These are phyloP conservation scores for Protonibea diacanthus DNA, from an alignment of 2,797 vertebrate genomes.

Conservation along the genomic window DNA sequence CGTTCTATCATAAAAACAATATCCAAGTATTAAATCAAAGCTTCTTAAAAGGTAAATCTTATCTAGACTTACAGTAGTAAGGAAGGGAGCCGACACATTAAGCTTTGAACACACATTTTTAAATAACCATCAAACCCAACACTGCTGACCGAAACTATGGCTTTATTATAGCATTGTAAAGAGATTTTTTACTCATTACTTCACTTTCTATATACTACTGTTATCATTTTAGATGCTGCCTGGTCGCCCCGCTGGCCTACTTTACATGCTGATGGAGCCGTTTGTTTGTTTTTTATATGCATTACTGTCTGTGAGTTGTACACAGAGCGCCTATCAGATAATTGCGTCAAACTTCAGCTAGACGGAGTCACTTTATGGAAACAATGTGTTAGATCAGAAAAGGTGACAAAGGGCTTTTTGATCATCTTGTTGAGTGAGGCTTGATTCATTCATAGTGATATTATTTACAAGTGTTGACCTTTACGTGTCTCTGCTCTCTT, in stretches of 20 bases:
- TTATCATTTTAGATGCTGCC: not conserved
- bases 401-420: constrained; percentile 12
- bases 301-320: not conserved
- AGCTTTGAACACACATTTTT: not conserved
- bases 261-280: not conserved
- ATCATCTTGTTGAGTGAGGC: constrained; percentile 1
- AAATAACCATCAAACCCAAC: not conserved
- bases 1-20: not conserved
- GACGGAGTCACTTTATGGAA: constrained; percentile 20
- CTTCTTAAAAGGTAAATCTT: not conserved
- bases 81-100: not conserved
- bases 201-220: not conserved
- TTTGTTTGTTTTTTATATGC: constrained; percentile 12
- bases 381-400: constrained; percentile 29
- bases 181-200: too few relatives aligned
- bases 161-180: not conserved
- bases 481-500: constrained; percentile 9
- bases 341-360: constrained; percentile 18
- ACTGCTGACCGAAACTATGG: not conserved
- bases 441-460: not conserved
- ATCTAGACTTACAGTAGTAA: not conserved
- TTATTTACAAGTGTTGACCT: not conserved
- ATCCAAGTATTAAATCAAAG: not conserved
- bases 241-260: not conserved
- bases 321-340: constrained; percentile 5